These are phyloP conservation scores for Nomia melanderi DNA, from an alignment of 1,140 invertebrate species.

Conservation along the genomic window DNA sequence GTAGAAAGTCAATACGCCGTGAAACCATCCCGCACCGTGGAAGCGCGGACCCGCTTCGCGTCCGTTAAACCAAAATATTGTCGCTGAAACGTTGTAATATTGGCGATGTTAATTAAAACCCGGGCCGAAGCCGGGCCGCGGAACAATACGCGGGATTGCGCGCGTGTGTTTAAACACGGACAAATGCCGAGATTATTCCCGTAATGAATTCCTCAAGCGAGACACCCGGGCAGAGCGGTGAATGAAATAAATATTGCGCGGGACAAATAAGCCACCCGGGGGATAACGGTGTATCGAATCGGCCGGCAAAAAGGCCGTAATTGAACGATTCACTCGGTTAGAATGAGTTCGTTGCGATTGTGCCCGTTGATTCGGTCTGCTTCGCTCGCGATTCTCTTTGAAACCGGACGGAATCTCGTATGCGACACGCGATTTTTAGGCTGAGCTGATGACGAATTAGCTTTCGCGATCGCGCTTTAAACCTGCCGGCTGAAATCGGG, in stretches of 20 bases:
- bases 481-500: too few relatives aligned
- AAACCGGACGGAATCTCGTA: too few relatives aligned
- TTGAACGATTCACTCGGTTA: too few relatives aligned
- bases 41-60: too few relatives aligned
- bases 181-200: constrained; percentile 32
- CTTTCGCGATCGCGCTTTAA: too few relatives aligned
- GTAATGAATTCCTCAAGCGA: constrained; percentile 16
- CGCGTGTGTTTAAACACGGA: background rate
- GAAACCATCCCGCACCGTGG: background rate
- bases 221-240: background rate
- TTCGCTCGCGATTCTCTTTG: background rate
- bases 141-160: constrained; percentile 9
- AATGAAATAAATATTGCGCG: background rate
- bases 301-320: background rate
- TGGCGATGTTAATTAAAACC: constrained; percentile 19
- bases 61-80: constrained; percentile 34
- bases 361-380: background rate
- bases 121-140: background rate
- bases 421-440: too few relatives aligned
- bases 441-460: too few relatives aligned
- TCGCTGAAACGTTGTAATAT: constrained; percentile 19
- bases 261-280: background rate
- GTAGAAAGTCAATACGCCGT: background rate
- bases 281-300: background rate
- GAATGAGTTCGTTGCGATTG: background rate